phyloP scores from a whole-genome alignment of 2,113 vertebrate genomes.

The Callospermophilus lateralis region DNA sequence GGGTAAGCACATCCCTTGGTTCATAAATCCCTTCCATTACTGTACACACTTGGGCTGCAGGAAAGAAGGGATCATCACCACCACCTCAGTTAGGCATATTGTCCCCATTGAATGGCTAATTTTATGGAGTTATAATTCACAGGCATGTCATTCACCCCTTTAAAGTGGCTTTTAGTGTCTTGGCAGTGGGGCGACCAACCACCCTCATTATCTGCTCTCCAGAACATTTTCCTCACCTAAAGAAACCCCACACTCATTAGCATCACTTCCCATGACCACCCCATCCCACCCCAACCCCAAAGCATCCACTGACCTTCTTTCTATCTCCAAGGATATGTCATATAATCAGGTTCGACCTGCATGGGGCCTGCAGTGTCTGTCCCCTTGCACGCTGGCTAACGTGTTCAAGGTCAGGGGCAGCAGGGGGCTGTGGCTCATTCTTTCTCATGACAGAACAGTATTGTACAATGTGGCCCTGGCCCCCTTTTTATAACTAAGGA shows the following conservation, averaged over 20 bases:
- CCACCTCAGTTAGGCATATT: background rate
- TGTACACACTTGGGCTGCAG: background rate
- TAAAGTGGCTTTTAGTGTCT: background rate
- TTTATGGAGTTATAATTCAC: background rate
- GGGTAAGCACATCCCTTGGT: background rate
- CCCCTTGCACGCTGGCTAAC: background rate
- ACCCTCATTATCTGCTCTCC: background rate
- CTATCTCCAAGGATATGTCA: background rate
- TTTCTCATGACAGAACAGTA: background rate
- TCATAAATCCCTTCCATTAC: background rate
- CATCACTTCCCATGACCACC: background rate
- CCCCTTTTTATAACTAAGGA: background rate
- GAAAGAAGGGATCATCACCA: background rate
- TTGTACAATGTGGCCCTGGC: background rate
- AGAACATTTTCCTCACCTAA: background rate
- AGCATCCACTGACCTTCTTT: background rate
- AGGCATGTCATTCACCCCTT: background rate
- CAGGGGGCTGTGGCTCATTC: rapidly evolving
- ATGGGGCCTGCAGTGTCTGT: background rate
- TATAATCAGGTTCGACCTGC: background rate
- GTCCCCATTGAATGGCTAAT: background rate
- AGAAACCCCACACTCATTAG: background rate
- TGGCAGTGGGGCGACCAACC: background rate
- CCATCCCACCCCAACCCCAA: background rate
- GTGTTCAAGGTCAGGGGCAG: background rate